These are phyloP conservation scores for Andrena hattorfiana DNA, from an alignment of 2,888 invertebrate genomes.

Conservation along the genomic window DNA sequence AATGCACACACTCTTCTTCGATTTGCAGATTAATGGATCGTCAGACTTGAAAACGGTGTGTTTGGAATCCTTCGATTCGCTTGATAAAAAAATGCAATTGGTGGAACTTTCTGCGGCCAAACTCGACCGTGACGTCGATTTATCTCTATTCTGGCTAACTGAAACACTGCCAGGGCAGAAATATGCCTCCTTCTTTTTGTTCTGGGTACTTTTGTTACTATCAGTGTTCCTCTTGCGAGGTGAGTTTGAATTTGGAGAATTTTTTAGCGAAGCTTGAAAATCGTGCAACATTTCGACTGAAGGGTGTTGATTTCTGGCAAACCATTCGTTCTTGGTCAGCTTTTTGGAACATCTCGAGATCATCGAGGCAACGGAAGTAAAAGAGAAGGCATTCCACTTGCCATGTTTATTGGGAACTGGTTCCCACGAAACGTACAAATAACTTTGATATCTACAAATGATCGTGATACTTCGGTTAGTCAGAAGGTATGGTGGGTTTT, in stretches of 20 bases:
- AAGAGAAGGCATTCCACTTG: background rate
- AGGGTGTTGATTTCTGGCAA: background rate
- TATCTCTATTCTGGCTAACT: background rate
- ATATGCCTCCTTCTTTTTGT: background rate
- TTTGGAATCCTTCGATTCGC: background rate
- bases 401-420: background rate
- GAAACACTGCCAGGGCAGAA: too few relatives aligned
- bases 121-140: background rate
- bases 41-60: too few relatives aligned
- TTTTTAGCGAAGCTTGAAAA: background rate
- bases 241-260: background rate
- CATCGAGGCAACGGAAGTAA: background rate
- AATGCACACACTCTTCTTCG: conserved; percentile 3
- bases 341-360: conserved; percentile 2
- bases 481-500: too few relatives aligned
- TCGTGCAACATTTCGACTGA: background rate
- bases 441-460: conserved; percentile 13
- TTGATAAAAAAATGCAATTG: background rate
- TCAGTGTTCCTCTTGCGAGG: background rate
- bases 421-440: background rate
- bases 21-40: background rate
- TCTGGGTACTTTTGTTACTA: background rate
- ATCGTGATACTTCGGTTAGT: too few relatives aligned
- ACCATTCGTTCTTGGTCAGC: background rate
- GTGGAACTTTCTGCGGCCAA: too few relatives aligned